These are phyloP conservation scores for Enteromius viviparus DNA, from an alignment of 2,797 vertebrate genomes.

Conservation along the genomic window DNA sequence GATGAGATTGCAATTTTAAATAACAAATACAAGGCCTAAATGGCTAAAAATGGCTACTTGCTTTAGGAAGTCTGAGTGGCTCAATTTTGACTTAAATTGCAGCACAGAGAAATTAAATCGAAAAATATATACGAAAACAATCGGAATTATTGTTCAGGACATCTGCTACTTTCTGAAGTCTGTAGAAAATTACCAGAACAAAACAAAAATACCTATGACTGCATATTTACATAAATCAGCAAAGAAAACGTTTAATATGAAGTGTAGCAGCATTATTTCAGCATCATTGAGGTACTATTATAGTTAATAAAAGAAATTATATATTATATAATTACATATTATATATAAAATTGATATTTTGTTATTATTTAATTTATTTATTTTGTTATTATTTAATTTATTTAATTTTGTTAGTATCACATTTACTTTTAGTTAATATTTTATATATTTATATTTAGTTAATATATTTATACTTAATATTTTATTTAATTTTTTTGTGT, in stretches of 20 bases:
- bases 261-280: background rate
- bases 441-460: background rate
- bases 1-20: background rate
- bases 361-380: background rate
- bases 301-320: background rate
- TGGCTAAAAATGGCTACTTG: background rate
- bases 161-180: background rate
- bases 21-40: background rate
- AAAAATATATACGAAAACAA: background rate
- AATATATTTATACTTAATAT: no score
- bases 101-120: background rate
- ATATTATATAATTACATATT: no score
- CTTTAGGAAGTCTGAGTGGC: background rate
- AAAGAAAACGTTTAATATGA: background rate
- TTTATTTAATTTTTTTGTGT: background rate
- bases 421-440: background rate
- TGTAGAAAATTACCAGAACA: background rate
- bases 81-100: constrained; percentile 1
- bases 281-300: background rate
- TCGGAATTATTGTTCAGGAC: background rate
- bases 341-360: background rate
- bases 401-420: no score
- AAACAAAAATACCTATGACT: background rate
- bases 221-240: background rate
- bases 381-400: background rate